Evolutionary conservation across 2,113 vertebrate genomes (phyloP).

Genomic region (Typhlomys cinereus): DNA sequence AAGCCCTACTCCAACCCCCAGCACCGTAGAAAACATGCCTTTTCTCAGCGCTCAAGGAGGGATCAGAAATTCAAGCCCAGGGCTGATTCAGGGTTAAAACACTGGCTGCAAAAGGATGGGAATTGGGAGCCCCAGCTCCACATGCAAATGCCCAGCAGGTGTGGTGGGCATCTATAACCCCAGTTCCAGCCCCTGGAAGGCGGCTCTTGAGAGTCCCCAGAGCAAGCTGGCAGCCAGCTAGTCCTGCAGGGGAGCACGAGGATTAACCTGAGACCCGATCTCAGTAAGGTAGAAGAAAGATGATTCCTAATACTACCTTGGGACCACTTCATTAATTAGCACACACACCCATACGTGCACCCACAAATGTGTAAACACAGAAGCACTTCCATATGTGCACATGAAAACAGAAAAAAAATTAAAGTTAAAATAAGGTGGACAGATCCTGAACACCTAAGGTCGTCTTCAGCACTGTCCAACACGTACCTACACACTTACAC

Average conservation of each 20-base stretch:
- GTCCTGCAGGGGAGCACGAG: background rate
- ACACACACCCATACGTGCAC: too few species aligned
- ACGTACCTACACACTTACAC: background rate
- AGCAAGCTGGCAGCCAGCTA: background rate
- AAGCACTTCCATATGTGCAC: too few species aligned
- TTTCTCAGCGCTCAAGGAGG: background rate
- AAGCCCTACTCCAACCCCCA: rapidly evolving
- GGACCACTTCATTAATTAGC: too few species aligned
- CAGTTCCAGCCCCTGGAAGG: background rate
- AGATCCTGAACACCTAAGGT: background rate
- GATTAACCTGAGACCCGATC: background rate
- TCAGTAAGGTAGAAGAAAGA: too few species aligned
- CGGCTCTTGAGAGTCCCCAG: too few species aligned
- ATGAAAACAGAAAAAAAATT: too few species aligned
- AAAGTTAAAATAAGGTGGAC: background rate
- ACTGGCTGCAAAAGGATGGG: too few species aligned
- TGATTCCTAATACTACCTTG: too few species aligned
- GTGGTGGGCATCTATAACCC: background rate
- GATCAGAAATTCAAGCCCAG: too few species aligned
- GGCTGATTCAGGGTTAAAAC: too few species aligned
- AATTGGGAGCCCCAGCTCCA: background rate
- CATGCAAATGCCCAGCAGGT: background rate
- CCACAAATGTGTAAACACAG: too few species aligned
- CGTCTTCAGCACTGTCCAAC: background rate
- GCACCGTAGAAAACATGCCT: background rate